Conservation (phyloP, 2,113 vertebrate genomes). For the Phrynocephalus versicolor region DNA sequence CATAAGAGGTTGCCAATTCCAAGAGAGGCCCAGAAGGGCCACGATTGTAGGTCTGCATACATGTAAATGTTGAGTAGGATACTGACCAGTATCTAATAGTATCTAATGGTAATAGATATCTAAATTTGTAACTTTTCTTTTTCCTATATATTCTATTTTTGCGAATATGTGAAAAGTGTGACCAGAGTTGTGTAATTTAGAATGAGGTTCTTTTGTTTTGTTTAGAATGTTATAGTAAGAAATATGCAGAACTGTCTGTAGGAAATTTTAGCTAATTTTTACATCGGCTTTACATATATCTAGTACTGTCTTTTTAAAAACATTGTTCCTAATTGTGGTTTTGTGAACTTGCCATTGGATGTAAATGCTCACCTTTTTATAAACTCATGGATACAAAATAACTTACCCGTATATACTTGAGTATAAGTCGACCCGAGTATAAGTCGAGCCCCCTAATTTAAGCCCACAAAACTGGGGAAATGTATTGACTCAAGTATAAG, state of each 20-base stretch:
- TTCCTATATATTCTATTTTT: neutral
- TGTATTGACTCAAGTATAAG: too few species aligned
- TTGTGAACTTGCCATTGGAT: constrained; percentile 37
- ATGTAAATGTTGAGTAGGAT: too few species aligned
- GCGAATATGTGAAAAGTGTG: constrained; percentile 18
- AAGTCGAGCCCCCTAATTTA: too few species aligned
- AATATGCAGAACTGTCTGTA: constrained; percentile 56
- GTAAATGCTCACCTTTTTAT: constrained; percentile 27
- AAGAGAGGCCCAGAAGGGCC: too few species aligned
- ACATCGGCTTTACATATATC: constrained; percentile 56
- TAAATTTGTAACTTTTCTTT: neutral
- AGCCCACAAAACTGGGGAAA: too few species aligned
- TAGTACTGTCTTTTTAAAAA: constrained; percentile 46
- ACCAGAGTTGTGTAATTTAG: constrained; percentile 24
- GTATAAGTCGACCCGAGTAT: too few species aligned
- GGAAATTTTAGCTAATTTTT: constrained; percentile 65
- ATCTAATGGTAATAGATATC: neutral
- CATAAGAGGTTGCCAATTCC: too few species aligned
- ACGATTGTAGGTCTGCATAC: too few species aligned
- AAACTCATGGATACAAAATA: constrained; percentile 19
- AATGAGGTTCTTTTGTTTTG: constrained; percentile 41
- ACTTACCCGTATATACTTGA: too few species aligned
- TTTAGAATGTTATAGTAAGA: constrained; percentile 63
- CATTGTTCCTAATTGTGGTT: constrained; percentile 47
- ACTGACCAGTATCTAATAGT: too few species aligned